These are phyloP conservation scores for Eonycteris spelaea DNA, from an alignment of 2,113 vertebrate species.

Conservation along the genomic window DNA sequence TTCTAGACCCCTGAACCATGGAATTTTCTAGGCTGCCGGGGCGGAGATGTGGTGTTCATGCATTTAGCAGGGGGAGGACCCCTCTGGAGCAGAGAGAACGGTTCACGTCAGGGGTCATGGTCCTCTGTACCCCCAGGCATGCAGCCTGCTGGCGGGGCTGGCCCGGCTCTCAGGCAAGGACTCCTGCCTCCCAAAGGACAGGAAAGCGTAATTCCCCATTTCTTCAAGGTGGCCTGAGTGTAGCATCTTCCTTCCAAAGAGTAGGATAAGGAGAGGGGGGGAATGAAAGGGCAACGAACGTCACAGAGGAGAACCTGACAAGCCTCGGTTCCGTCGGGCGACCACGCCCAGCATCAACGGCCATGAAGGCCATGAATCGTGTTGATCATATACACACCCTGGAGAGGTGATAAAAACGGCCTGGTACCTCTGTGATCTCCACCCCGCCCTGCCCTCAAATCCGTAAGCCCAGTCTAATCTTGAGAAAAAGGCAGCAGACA, in stretches of 20 bases:
- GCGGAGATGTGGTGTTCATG: background rate
- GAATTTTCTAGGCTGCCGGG: background rate
- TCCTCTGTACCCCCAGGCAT: no score
- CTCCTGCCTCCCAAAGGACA: background rate
- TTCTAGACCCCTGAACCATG: background rate
- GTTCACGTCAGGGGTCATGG: accelerated
- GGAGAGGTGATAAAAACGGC: background rate
- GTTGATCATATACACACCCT: accelerated
- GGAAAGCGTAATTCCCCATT: background rate
- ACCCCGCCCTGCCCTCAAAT: background rate
- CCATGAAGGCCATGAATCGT: background rate
- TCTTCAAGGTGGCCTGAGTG: background rate
- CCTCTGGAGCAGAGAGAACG: background rate
- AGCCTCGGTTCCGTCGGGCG: background rate
- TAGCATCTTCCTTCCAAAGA: background rate
- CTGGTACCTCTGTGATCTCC: background rate
- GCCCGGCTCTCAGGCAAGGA: background rate
- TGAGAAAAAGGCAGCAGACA: background rate
- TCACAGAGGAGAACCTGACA: background rate
- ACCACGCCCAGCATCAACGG: background rate
- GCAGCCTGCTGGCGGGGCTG: background rate
- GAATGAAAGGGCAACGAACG: background rate
- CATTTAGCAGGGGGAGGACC: background rate
- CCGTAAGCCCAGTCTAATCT: background rate
- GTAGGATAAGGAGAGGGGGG: background rate